Conservation (phyloP, 2,888 invertebrate species). For the Ormyrus thymus region DNA sequence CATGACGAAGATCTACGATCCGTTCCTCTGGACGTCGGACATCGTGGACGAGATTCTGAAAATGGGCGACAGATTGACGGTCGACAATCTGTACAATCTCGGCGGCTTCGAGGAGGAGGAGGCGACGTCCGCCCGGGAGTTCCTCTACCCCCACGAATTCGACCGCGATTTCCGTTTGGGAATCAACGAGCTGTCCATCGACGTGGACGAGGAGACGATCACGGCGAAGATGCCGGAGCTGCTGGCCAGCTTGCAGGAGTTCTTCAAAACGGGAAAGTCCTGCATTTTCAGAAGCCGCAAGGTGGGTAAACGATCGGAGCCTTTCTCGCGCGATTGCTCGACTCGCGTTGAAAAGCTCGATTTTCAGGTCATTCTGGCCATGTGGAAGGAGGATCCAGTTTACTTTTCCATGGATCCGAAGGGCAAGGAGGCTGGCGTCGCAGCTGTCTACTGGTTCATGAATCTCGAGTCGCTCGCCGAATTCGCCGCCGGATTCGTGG, state of each 20-base stretch:
- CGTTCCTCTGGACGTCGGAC: conserved; percentile 79
- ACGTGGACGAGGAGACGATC: conserved; percentile 75
- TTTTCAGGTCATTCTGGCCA: conserved; percentile 67
- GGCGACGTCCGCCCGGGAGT: conserved; percentile 67
- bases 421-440: conserved; percentile 64
- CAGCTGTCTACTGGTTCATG: conserved; percentile 68
- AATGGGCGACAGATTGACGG: conserved; percentile 77
- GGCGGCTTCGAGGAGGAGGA: conserved; percentile 79
- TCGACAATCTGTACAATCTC: conserved; percentile 76
- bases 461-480: conserved; percentile 59
- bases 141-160: conserved; percentile 74
- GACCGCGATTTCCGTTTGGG: conserved; percentile 75
- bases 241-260: conserved; percentile 76
- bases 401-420: conserved; percentile 69
- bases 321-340: too few relatives aligned
- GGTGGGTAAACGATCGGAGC: too few relatives aligned
- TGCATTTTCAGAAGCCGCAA: too few relatives aligned
- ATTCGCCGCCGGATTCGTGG: conserved; percentile 52
- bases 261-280: conserved; percentile 77
- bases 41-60: conserved; percentile 78
- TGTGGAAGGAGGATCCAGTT: conserved; percentile 67
- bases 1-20: conserved; percentile 79
- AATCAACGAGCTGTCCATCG: conserved; percentile 71
- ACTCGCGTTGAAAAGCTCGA: too few relatives aligned
- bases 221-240: conserved; percentile 74